These are phyloP conservation scores for Tetramorium simillimum DNA, from an alignment of 1,140 invertebrate genomes.

Conservation along the genomic window DNA sequence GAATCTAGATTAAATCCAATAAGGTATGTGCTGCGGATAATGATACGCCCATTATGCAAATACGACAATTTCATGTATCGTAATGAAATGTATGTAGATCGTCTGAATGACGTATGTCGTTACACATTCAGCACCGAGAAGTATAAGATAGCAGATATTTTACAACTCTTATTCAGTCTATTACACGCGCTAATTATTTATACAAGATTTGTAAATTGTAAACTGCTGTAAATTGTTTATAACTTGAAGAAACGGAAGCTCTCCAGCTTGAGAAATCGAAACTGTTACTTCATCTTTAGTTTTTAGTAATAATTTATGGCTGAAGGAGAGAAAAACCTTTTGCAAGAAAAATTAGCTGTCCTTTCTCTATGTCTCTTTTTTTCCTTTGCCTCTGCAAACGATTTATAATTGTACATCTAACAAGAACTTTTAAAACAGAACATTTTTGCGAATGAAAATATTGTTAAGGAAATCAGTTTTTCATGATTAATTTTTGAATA, in stretches of 20 bases:
- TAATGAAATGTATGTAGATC: not conserved
- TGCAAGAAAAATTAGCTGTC: not conserved
- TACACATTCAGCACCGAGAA: not conserved
- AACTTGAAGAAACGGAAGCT: not conserved
- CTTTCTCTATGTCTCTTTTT: not conserved
- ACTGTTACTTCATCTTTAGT: not conserved
- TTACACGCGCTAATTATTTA: not conserved
- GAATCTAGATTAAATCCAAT: constrained; percentile 11
- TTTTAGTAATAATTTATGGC: not conserved
- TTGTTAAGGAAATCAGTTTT: not conserved
- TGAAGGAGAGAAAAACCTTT: not conserved
- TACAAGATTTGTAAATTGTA: not conserved
- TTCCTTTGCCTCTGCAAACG: not conserved
- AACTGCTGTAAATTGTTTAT: not conserved
- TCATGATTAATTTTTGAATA: not conserved
- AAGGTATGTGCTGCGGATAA: not conserved
- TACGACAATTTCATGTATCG: not conserved
- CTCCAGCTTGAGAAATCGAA: not conserved
- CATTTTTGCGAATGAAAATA: not conserved
- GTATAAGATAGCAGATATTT: not conserved
- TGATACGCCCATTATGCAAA: constrained; percentile 11
- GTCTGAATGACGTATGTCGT: not conserved
- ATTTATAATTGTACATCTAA: not conserved
- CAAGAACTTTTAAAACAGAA: not conserved
- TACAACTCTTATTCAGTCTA: not conserved